These are phyloP conservation scores for Edolisoma coerulescens DNA, from an alignment of 2,113 vertebrate genomes.

Conservation along the genomic window DNA sequence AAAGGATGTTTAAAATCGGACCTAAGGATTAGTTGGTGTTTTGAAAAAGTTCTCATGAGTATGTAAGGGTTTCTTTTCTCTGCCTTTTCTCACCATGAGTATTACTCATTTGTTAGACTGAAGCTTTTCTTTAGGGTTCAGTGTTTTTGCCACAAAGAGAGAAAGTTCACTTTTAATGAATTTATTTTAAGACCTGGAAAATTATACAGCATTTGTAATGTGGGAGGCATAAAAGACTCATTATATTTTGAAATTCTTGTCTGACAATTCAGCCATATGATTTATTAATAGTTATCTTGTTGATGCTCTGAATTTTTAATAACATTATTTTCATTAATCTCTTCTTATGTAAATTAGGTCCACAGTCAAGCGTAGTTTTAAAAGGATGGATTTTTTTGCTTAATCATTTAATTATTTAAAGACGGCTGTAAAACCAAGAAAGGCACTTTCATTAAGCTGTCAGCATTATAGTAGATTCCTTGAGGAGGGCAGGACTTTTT, in stretches of 20 bases:
- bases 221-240: slow-evolving; percentile 66
- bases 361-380: slow-evolving; percentile 65
- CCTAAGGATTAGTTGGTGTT: slow-evolving; percentile 16
- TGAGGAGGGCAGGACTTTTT: slow-evolving; percentile 57
- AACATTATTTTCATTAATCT: slow-evolving; percentile 72
- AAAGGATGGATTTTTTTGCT: slow-evolving; percentile 64
- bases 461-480: slow-evolving; percentile 61
- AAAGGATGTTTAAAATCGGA: slow-evolving; percentile 24
- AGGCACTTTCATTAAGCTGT: slow-evolving; percentile 66
- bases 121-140: slow-evolving; percentile 50
- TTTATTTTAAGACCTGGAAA: slow-evolving; percentile 57
- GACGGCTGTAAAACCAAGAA: slow-evolving; percentile 57
- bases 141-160: slow-evolving; percentile 54
- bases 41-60: slow-evolving; percentile 16
- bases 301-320: slow-evolving; percentile 73
- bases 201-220: slow-evolving; percentile 62
- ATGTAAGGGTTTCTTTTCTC: neutral
- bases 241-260: slow-evolving; percentile 71
- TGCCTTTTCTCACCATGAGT: neutral
- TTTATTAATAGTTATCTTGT: slow-evolving; percentile 74
- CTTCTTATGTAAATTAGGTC: slow-evolving; percentile 68
- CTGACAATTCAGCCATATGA: slow-evolving; percentile 72
- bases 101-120: slow-evolving; percentile 28
- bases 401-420: slow-evolving; percentile 70
- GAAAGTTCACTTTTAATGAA: slow-evolving; percentile 63